These are phyloP conservation scores for Aphidoletes aphidimyza DNA, from an alignment of 2,888 invertebrate species.

Conservation along the genomic window DNA sequence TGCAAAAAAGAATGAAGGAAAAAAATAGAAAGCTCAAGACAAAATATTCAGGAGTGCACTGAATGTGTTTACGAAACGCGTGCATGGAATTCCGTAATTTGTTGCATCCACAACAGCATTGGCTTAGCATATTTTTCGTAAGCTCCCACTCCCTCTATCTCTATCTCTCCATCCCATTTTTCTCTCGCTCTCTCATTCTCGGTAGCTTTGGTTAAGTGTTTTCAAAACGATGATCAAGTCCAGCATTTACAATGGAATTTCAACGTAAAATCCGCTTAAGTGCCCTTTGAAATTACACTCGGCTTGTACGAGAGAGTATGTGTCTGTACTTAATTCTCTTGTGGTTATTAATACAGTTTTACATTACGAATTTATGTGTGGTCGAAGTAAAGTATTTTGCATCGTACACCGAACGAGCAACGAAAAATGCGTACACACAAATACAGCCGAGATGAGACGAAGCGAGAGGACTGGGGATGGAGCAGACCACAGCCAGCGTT, in stretches of 20 bases:
- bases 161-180: background rate
- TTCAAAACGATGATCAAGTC: constrained; percentile 46
- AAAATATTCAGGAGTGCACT: background rate
- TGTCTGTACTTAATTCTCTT: constrained; percentile 50
- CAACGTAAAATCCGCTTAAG: constrained; percentile 35
- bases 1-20: background rate
- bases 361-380: constrained; percentile 49
- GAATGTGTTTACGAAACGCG: background rate
- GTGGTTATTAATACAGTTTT: constrained; percentile 51
- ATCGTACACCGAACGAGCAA: too few relatives aligned
- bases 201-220: constrained; percentile 31
- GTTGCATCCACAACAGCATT: background rate
- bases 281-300: constrained; percentile 32
- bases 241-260: constrained; percentile 42
- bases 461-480: too few relatives aligned
- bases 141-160: too few relatives aligned
- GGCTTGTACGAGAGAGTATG: background rate
- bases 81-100: constrained; percentile 36
- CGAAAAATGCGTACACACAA: too few relatives aligned
- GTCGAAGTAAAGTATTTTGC: constrained; percentile 29
- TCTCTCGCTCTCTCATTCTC: background rate
- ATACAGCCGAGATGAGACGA: too few relatives aligned
- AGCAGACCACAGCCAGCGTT: background rate
- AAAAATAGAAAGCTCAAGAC: background rate
- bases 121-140: constrained; percentile 23